Evolutionary conservation across 2,113 vertebrate genomes (phyloP), one percentile per base, ranked within the genome.

Genomic region (Geothlypis trichas): DNA sequence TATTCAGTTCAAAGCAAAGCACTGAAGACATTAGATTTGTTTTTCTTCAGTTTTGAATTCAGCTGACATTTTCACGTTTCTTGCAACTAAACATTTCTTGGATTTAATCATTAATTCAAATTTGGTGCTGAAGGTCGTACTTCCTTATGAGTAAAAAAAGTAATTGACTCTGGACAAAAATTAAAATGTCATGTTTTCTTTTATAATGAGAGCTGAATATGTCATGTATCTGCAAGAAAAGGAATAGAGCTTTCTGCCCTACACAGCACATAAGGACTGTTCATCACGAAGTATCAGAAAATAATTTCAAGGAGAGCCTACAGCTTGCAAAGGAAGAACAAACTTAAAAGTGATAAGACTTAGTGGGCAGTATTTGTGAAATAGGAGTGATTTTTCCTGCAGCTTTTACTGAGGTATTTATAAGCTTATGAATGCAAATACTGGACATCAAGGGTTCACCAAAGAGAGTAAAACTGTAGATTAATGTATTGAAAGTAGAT

Each of bases 11-110:
- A 92, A 92, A 83, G 62, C 47, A 63, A 58, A 85, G 28, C 33
- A 33, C 23, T 88, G 86, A 68, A 79, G 58, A 63, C 5, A 30
- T 85, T 83, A 66, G 24, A 15, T 54, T 88, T 49, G 1, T 65
- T 94, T 95, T 87, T 65, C n/a, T 52, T 71, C 13, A 80, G 52
- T 58, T 92, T 85, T 83, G 46, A 85, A 76, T 94, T 86, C 72
- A 66, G 27, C 14, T 94, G 83, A 54, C 37, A 44, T 61, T 88
- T 92, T 85, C 11, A 11, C 58, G 39, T 63, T 93, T 61, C 44
- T 76, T 92, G 35, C 18, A 75, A 39, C 22, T 79, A 76, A 90
- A 82, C 17, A 79, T 33, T 82, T 79, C 84, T 83, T 75, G 4
- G 21, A 28, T 92, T 85, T 90, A 79, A 79, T 90, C 58, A 79